phyloP scores from a whole-genome alignment of 2,113 vertebrate species.

The Parotia lawesii region DNA sequence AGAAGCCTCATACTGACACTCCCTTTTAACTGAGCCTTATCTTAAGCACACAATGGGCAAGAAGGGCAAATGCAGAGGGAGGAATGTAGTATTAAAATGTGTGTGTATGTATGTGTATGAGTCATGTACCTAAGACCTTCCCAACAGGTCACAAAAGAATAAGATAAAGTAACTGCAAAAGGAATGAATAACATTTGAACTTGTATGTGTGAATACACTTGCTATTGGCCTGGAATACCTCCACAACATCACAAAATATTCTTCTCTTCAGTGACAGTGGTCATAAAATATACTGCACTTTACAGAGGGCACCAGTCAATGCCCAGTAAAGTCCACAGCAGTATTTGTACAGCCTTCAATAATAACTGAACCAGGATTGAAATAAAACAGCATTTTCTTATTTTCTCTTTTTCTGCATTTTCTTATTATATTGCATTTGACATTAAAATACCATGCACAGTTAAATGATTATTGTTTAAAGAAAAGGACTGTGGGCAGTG shows the following conservation, averaged over 20 bases:
- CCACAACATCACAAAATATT: neutral
- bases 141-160: neutral
- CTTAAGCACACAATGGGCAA: fast-evolving
- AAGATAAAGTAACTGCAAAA: neutral
- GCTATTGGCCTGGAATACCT: neutral
- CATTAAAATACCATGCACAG: neutral
- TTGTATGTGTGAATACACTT: neutral
- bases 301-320: neutral
- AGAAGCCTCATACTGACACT: neutral
- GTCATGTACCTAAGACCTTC: neutral
- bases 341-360: neutral
- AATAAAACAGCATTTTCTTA: neutral
- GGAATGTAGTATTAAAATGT: neutral
- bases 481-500: neutral
- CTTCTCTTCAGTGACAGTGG: neutral
- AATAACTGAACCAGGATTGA: neutral
- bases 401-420: too few species aligned
- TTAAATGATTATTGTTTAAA: neutral
- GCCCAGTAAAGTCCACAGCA: neutral
- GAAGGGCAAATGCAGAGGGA: neutral
- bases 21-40: neutral
- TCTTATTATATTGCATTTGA: neutral
- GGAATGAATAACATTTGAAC: neutral
- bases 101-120: neutral
- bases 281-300: neutral